Conservation (phyloP, 2,113 vertebrate genomes). For the Rallus limicola region DNA sequence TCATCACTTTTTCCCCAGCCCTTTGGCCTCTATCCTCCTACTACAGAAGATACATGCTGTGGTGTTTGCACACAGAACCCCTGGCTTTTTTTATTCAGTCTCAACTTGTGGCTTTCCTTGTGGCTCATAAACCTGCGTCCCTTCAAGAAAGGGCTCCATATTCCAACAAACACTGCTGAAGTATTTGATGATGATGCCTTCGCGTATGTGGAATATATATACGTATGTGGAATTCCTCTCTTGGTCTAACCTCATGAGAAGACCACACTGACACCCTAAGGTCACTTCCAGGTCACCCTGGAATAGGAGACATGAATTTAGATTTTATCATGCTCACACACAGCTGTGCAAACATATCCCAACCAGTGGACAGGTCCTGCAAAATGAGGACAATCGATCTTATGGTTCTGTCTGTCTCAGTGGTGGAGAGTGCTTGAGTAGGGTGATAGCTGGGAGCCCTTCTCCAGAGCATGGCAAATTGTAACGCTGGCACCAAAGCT, state of each 20-base stretch:
- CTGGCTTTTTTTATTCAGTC: neutral
- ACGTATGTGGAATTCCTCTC: too few relatives aligned
- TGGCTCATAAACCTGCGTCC: neutral
- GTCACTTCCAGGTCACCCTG: neutral
- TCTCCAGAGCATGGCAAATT: neutral
- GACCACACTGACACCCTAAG: neutral
- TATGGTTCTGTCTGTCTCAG: neutral
- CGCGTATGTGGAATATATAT: too few relatives aligned
- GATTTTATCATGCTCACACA: neutral
- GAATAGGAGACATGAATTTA: neutral
- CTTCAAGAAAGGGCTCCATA: neutral
- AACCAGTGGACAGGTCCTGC: neutral
- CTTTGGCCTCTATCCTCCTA: neutral
- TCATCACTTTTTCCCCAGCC: neutral
- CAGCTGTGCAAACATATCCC: neutral
- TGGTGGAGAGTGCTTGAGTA: neutral
- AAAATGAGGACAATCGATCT: neutral
- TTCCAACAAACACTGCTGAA: neutral
- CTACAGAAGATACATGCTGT: neutral
- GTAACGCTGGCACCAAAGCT: conserved; percentile 2
- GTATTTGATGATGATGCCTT: rapidly evolving
- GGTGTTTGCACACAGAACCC: neutral
- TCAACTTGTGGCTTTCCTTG: neutral
- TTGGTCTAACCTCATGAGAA: neutral
- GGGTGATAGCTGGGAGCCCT: neutral